Percentiles rank a stretch among this genome's conserved stretches.
phyloP scores from a whole-genome alignment of 2,888 invertebrate genomes.

The Nezara viridula region DNA sequence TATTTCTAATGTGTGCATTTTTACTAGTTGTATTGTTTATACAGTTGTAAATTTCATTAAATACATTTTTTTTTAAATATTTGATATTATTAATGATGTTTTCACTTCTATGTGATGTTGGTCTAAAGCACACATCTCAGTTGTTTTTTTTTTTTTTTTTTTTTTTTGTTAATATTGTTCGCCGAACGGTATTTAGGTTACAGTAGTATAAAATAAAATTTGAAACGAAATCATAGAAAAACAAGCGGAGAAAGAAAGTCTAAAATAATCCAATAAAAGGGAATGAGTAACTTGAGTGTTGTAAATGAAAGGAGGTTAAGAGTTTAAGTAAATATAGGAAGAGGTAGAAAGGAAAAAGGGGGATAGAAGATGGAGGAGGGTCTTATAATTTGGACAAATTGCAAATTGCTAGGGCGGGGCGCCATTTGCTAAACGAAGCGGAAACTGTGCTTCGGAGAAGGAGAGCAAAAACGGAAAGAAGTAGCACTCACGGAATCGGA shows the following conservation, averaged over 20 bases:
- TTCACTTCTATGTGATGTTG: too few relatives aligned
- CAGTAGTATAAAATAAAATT: background rate
- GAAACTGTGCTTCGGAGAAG: background rate
- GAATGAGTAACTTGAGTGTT: background rate
- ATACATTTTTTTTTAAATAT: too few relatives aligned
- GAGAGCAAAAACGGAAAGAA: background rate
- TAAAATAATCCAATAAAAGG: constrained; percentile 9
- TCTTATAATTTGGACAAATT: constrained; percentile 58
- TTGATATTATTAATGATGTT: too few relatives aligned
- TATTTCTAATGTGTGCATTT: too few relatives aligned
- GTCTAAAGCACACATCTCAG: too few relatives aligned
- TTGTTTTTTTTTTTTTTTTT: too few relatives aligned
- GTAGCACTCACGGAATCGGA: constrained; percentile 46
- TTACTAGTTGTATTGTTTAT: too few relatives aligned
- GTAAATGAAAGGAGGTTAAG: constrained; percentile 38
- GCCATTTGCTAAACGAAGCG: constrained; percentile 56
- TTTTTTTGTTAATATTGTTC: too few relatives aligned
- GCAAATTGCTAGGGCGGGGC: constrained; percentile 53
- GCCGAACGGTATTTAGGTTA: background rate
- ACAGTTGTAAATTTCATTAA: too few relatives aligned
- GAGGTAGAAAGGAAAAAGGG: constrained; percentile 37
- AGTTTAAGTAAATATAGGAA: constrained; percentile 44
- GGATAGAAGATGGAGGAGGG: constrained; percentile 28
- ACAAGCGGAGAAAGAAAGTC: background rate
- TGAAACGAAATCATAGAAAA: background rate